Evolutionary conservation across 2,888 invertebrate species (phyloP), one percentile per base, ranked within the genome.

Genomic region (Charanyca ferruginea): DNA sequence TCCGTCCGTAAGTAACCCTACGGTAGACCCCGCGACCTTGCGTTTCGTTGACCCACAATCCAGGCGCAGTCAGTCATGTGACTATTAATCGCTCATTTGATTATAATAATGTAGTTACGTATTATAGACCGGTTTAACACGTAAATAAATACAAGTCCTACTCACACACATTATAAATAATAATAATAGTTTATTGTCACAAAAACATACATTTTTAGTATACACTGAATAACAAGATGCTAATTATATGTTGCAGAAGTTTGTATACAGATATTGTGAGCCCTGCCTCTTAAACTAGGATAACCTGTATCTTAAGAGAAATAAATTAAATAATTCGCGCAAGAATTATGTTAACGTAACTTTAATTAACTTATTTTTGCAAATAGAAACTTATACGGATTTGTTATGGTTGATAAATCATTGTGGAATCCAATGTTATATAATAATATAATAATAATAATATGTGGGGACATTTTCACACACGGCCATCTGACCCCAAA

Each of bases 11-110:
- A 18, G 2, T 47, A 45, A 57, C 41, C 45, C 51, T 32, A 60
- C 2, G 35, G 11, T 20, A 32, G 38, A 13, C 20, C 28, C 28
- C 16, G 16, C 8, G 54, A 47, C 67, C 64, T 67, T 72, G 64
- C 52, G 44, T 58, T 64, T 44, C 25, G 53, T 65, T 79, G 77
- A 76, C 77, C 77, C 63, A 79, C 59, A 67, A 75, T 66, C 61
- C n/a, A 57, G 45, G 44, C 16, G 13, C 22, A 42, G 38, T 48
- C 28, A 54, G 51, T 73, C 75, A 73, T 68, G 79, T 67, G 73
- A 64, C 63, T 66, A 32, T 28, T 42, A 53, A 57, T 66, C 55
- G 41, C 58, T 45, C 60, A 35, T 59, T 63, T 25, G 45, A 48
- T 57, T 44, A 45, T 44, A 54, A 58, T 54, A 52, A 47, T 6